Conservation (phyloP, 2,797 vertebrate genomes). For the Lutjanus campechanus region DNA sequence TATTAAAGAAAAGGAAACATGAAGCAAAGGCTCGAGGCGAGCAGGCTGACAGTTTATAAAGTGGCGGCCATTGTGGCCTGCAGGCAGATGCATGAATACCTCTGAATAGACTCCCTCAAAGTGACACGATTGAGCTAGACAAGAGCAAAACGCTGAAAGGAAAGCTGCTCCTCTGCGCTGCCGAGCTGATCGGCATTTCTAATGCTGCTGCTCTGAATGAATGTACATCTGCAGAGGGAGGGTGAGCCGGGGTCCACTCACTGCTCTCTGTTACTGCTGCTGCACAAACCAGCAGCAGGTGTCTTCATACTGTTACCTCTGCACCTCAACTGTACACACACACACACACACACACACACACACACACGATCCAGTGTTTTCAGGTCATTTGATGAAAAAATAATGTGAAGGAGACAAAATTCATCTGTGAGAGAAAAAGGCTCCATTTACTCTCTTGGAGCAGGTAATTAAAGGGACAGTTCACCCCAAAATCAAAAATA, state of each 20-base stretch:
- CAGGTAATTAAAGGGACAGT: too few species aligned
- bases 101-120: constrained; percentile 95
- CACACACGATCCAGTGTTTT: too few species aligned
- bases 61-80: constrained; percentile 91
- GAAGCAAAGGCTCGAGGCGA: constrained; percentile 88
- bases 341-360: too few species aligned
- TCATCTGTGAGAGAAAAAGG: not conserved
- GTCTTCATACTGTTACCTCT: constrained; percentile 27
- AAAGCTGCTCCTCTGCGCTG: constrained; percentile 79
- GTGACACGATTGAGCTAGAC: constrained; percentile 97
- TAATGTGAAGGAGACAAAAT: not conserved
- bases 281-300: constrained; percentile 83
- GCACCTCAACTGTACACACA: not conserved
- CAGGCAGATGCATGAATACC: constrained; percentile 96
- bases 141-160: constrained; percentile 92
- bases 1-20: constrained; percentile 95
- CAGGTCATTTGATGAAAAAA: not conserved
- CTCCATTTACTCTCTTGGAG: not conserved
- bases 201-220: constrained; percentile 87
- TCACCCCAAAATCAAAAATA: too few species aligned
- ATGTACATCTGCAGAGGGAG: constrained; percentile 92
- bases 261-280: constrained; percentile 52
- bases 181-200: constrained; percentile 85
- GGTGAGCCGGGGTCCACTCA: constrained; percentile 71
- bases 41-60: constrained; percentile 95